Evolutionary conservation across 2,888 invertebrate genomes (phyloP).

Genomic region (Diabrotica balteata): DNA sequence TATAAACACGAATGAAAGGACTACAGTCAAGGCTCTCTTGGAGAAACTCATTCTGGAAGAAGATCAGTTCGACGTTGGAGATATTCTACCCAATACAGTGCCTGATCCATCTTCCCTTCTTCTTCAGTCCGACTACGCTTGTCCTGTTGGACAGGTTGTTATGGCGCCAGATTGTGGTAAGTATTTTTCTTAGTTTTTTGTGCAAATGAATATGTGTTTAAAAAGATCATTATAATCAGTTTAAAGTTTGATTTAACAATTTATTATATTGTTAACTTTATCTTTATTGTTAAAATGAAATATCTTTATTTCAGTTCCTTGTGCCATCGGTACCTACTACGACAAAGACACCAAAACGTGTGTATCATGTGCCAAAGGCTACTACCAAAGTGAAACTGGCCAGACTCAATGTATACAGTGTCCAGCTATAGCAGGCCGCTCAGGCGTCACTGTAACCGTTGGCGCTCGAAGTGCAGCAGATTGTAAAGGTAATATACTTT

Average conservation of each 20-base stretch:
- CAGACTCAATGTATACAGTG: constrained; percentile 89
- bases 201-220: no score
- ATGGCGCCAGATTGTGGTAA: constrained; percentile 92
- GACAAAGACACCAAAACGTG: constrained; percentile 80
- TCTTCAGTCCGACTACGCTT: constrained; percentile 91
- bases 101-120: constrained; percentile 90
- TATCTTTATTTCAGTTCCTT: constrained; percentile 72
- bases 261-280: no score
- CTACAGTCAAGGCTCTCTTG: constrained; percentile 81
- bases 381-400: constrained; percentile 92
- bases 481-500: constrained; percentile 73
- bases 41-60: constrained; percentile 92
- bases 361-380: constrained; percentile 84
- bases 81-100: constrained; percentile 91
- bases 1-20: constrained; percentile 85
- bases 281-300: no score
- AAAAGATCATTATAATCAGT: not conserved
- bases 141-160: constrained; percentile 91
- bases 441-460: constrained; percentile 85
- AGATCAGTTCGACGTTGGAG: constrained; percentile 92
- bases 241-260: not conserved
- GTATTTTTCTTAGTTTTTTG: constrained; percentile 40
- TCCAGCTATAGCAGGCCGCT: constrained; percentile 87
- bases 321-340: constrained; percentile 89
- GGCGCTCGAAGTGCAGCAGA: constrained; percentile 89